Base-by-base conservation (phyloP, 2,797 vertebrate genomes). In the Etheostoma perlongum region DNA sequence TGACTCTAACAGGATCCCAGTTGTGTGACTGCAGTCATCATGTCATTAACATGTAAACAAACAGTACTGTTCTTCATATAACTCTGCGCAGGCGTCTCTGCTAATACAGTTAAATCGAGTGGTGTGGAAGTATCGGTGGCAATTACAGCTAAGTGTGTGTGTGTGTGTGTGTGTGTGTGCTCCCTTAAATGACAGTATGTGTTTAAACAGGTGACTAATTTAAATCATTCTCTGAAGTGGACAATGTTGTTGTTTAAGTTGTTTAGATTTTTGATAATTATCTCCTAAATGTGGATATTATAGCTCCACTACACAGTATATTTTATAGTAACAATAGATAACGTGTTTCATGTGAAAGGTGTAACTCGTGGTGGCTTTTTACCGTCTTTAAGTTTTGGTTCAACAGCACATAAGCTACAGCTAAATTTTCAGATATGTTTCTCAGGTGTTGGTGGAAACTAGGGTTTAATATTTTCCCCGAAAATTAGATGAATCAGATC, bases 41-140 rank as follows among this genome's bases (percentile, higher is more conserved):
- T 65, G 74, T 76, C 77, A 73, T 87, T 78, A 80, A 48, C 67
- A 80, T 73, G 77, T 55, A 80, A 78, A 82, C 71, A 67, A 73
- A 69, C 68, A 66, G 67, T 52, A 0, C 46, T 52, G 36, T 19
- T 78, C n/a, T 55, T 4, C 73, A 61, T 79, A 58, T 33, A 19
- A 73, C 62, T 69, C 49, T 46, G 16, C 9, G 5, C 54, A 57
- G 64, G 68, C 71, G 76, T 52, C 54, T 71, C 72, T 27, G n/a
- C 25, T 83, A 77, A 88, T 54, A 4, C 49, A 23, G 48, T 88
- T 85, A 62, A 55, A 64, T 81, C 4, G 62, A 80, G 36, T 46
- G 10, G 16, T 12, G 14, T 65, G 27, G 67, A 71, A 21, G 30
- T 74, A 74, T 71, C 62, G 33, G 69, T 72, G 30, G 63, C 58